These are phyloP conservation scores for Alca torda DNA, from an alignment of 2,797 vertebrate species.

Conservation along the genomic window DNA sequence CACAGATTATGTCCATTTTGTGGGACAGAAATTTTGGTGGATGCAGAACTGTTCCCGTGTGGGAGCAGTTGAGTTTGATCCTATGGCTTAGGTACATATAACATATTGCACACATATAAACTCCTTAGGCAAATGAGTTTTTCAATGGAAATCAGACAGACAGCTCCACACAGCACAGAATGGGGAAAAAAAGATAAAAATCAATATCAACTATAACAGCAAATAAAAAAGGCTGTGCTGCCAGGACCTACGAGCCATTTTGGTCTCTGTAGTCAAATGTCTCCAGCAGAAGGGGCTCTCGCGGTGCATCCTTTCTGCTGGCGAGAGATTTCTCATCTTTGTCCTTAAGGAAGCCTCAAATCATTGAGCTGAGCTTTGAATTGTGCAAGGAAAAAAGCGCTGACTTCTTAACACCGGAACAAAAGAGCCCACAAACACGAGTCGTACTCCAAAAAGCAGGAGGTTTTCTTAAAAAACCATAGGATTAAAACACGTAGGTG, in stretches of 20 bases:
- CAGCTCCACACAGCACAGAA: not conserved
- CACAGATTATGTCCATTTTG: not conserved
- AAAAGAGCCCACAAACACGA: not conserved
- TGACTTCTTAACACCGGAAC: not conserved
- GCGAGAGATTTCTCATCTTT: not conserved
- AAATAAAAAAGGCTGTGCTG: not conserved
- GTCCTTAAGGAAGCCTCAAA: not conserved
- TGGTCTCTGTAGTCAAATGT: not conserved
- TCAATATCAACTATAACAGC: not conserved
- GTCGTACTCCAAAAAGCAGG: not conserved
- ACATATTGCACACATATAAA: not conserved
- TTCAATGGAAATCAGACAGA: not conserved
- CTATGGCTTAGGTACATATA: too few species aligned
- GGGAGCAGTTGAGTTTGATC: not conserved
- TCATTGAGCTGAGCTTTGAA: not conserved
- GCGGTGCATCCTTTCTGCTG: not conserved
- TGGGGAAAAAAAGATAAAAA: not conserved
- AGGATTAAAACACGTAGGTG: not conserved
- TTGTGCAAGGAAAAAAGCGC: not conserved
- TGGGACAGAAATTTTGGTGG: not conserved
- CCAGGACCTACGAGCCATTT: not conserved
- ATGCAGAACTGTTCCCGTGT: not conserved
- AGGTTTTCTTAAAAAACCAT: not conserved
- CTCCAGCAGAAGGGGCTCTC: not conserved
- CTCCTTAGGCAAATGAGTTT: not conserved